Percentiles rank a stretch among this genome's conserved stretches.
These are phyloP conservation scores for Laticauda colubrina DNA, from an alignment of 2,113 vertebrate species.

Conservation along the genomic window DNA sequence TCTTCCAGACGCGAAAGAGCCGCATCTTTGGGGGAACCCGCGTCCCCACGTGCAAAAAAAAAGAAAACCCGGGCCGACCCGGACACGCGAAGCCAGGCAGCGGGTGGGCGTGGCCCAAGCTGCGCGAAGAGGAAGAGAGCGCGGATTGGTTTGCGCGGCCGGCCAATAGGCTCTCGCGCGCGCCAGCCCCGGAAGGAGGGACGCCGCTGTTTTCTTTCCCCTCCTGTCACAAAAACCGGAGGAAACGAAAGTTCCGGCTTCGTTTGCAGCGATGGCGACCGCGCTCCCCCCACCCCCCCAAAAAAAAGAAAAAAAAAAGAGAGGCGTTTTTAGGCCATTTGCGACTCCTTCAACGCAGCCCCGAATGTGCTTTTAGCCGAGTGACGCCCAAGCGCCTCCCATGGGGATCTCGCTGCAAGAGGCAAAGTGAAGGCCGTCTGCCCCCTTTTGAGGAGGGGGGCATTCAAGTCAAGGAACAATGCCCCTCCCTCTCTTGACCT, in stretches of 20 bases:
- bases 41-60: neutral
- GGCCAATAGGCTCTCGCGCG: neutral
- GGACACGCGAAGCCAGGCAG: neutral
- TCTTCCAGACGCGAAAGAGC: neutral
- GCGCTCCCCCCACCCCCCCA: no score
- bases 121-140: neutral
- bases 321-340: neutral
- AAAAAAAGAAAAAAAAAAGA: no score
- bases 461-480: neutral
- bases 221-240: neutral
- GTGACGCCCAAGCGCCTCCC: neutral
- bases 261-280: accelerated
- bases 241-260: neutral
- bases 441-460: neutral
- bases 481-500: neutral
- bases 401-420: neutral
- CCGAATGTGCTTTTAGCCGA: neutral
- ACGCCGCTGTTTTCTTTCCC: neutral
- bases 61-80: no score
- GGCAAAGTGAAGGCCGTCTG: neutral
- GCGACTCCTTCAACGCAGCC: neutral
- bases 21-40: neutral
- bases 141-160: neutral
- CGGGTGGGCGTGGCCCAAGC: neutral
- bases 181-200: neutral